Evolutionary conservation across 53 echinoderm and acorn worm genomes (phyloP), one percentile per base, ranked within the genome.

Genomic region (Crossaster papposus): DNA sequence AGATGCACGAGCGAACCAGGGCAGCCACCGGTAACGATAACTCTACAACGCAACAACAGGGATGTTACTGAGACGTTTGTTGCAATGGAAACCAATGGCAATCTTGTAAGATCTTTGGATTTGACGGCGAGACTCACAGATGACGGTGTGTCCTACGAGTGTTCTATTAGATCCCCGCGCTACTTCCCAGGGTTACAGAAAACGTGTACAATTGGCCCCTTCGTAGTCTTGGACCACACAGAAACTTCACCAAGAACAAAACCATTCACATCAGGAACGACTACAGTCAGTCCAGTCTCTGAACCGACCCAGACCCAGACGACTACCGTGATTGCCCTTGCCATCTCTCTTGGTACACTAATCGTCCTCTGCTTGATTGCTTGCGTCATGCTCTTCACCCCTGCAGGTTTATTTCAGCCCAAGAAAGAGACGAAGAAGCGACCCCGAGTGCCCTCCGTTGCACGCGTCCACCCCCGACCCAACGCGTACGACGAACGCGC

Each of bases 41-140:
- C 76, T 10, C 1, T 87, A 14, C 55, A 33, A 34, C 54, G 52
- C 20, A 18, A 63, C 62, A 36, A 29, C 4, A 28, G 17, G n/a
- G 76, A 87, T 37, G 87, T 87, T 24, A 87, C 87, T 23, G 77
- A 35, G 15, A 75, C 62, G 37, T 77, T 87, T 33, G 77, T 38
- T 55, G 77, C 77, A 77, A 24, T 35, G 24, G 87, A 77, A 77
- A 77, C 87, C 58, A 55, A 77, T 35, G 38, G 65, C 33, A 24
- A 55, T 24, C 14, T 87, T 24, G 55, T 55, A n/a, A 75, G 77
- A 15, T 32, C 22, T 34, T 15, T 2, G n/a, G 63, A 87, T 24
- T 13, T 87, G 36, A 76, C 37, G 54, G 36, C 77, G 36, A 37
- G 36, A 34, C 24, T 5, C 23, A 36, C 23, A 50, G 76, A 76